Evolutionary conservation across 2,888 invertebrate genomes (phyloP).

Genomic region (Eulithis prunata): DNA sequence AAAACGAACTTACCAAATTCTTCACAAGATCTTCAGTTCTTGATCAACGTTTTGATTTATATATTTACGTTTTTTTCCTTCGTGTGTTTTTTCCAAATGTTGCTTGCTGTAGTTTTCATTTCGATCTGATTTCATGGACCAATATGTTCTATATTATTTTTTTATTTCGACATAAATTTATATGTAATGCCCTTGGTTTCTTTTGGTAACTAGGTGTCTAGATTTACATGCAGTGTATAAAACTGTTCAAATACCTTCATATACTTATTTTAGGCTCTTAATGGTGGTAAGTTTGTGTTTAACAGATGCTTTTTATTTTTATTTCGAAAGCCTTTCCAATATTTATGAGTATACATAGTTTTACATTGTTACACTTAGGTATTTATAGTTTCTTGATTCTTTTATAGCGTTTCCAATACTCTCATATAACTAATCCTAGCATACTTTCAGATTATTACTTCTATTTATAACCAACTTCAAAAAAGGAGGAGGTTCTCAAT

Average conservation of each 20-base stretch:
- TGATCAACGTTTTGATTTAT: constrained; percentile 14
- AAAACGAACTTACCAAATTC: constrained; percentile 20
- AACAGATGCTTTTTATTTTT: too few relatives aligned
- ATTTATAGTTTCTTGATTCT: too few relatives aligned
- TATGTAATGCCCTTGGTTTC: neutral
- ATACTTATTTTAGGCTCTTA: neutral
- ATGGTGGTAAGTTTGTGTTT: neutral
- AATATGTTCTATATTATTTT: constrained; percentile 17
- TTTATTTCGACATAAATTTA: constrained; percentile 2
- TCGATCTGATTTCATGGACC: constrained; percentile 32
- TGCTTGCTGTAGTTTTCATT: constrained; percentile 23
- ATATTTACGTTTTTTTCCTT: constrained; percentile 19
- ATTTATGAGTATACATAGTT: too few relatives aligned
- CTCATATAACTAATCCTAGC: too few relatives aligned
- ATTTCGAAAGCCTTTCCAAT: neutral
- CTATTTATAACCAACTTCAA: too few relatives aligned
- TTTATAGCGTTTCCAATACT: too few relatives aligned
- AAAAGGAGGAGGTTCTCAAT: too few relatives aligned
- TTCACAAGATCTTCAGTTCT: constrained; percentile 1
- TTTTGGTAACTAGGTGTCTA: neutral
- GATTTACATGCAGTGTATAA: constrained; percentile 3
- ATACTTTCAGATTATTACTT: too few relatives aligned
- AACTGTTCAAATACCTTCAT: neutral
- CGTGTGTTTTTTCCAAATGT: constrained; percentile 1
- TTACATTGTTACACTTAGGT: too few relatives aligned